Base-by-base conservation (phyloP, 2,113 vertebrate species). In the Erythrocercus mccallii region DNA sequence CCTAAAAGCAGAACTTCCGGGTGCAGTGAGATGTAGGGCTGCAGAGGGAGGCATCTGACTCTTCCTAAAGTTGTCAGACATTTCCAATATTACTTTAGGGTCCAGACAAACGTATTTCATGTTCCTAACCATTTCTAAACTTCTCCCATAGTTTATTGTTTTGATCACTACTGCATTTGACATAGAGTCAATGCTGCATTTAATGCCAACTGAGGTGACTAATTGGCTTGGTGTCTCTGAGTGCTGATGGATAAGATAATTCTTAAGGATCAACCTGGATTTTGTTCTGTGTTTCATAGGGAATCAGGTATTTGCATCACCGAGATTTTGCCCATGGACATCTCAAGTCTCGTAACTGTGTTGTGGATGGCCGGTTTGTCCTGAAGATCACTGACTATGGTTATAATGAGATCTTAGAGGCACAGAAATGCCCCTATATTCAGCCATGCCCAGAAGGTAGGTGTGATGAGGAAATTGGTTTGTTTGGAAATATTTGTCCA, bases 381-480 rank as follows among this genome's bases (percentile, higher is more conserved):
- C 96, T 99, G 73, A 99, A 99, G 97, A 98, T 99, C 88, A 99
- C 98, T 9, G 98, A 99, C 96, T 99, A 99, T 27, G 98, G 98
- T 21, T 99, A 98, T 81, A 98, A 98, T 1, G 98, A 99, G 72
- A 97, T 99, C 31, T 94, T 99, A 71, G 98, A 99, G 78, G 97
- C 96, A 56, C 98, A 99, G 94, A 99, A 98, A 96, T 96, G 97
- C 64, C 96, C 98, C 2, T 91, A 97, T 53, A 77, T 97, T 66
- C 95, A 98, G 44, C 97, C 90, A 61, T 93, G 96, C 31, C 97
- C 98, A 56, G 98, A 98, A 98, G 99, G 99, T 99, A 96, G 70
- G 97, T 94, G 30, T 28, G n/a, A 58, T 37, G 78, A 72, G 25
- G 47, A 60, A 72, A 27, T 40, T 42, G 42, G 15, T 44, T 50